phyloP scores from a whole-genome alignment of 2,888 invertebrate species.

The Drosophila cracens region DNA sequence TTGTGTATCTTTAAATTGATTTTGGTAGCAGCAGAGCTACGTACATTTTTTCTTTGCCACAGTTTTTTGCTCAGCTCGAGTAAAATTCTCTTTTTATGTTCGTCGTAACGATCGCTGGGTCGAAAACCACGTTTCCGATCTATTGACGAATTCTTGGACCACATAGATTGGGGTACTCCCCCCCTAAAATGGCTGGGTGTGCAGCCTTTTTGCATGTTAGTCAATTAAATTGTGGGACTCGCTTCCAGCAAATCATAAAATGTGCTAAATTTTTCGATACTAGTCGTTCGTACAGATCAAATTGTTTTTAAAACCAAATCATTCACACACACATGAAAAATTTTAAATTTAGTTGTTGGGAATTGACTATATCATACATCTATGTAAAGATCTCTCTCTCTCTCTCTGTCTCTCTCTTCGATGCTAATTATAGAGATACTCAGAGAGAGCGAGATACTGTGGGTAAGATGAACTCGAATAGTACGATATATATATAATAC shows the following conservation, averaged over 20 bases:
- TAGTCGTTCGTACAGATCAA: slow-evolving; percentile 35
- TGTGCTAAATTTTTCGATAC: slow-evolving; percentile 34
- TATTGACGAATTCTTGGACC: slow-evolving; percentile 85
- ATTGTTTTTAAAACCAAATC: slow-evolving; percentile 20
- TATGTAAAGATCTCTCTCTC: slow-evolving; percentile 17
- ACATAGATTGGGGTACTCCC: slow-evolving; percentile 1
- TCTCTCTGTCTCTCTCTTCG: slow-evolving; percentile 40
- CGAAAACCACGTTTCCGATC: slow-evolving; percentile 92
- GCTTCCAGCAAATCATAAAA: slow-evolving; percentile 32
- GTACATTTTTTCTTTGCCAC: slow-evolving; percentile 88
- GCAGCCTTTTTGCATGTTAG: slow-evolving; percentile 40
- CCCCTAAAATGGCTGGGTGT: slow-evolving; percentile 26
- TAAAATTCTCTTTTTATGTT: slow-evolving; percentile 91
- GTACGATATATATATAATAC: neutral
- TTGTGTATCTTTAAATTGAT: neutral
- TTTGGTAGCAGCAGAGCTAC: slow-evolving; percentile 11
- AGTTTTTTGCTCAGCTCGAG: slow-evolving; percentile 92
- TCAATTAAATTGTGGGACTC: slow-evolving; percentile 16
- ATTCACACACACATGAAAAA: slow-evolving; percentile 12
- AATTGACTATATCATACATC: neutral
- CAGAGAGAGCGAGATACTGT: slow-evolving; percentile 9
- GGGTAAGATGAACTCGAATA: slow-evolving; percentile 9
- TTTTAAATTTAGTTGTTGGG: slow-evolving; percentile 11
- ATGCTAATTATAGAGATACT: slow-evolving; percentile 61
- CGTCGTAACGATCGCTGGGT: slow-evolving; percentile 93